Conservation (phyloP, 2,797 vertebrate genomes). For the Myotis findleyi region DNA sequence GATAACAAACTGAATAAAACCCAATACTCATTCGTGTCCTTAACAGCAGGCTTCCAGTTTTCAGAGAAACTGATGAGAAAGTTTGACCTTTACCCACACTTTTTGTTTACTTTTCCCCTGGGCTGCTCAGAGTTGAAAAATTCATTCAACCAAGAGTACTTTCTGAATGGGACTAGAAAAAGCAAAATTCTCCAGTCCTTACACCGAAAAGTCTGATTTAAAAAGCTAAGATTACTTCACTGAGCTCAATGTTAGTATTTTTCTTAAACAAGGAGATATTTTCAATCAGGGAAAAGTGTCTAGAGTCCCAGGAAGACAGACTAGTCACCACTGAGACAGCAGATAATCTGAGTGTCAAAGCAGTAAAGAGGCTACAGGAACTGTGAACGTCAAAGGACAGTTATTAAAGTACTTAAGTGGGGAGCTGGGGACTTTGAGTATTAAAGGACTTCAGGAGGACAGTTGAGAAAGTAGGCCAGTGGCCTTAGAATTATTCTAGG, state of each 20-base stretch:
- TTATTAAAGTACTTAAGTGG: neutral
- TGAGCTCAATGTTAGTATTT: constrained; percentile 61
- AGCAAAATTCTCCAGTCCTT: neutral
- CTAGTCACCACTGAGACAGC: neutral
- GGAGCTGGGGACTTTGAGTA: neutral
- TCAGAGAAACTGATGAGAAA: constrained; percentile 20
- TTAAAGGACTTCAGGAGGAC: neutral
- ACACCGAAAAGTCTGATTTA: neutral
- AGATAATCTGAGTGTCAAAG: neutral
- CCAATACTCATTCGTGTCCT: neutral
- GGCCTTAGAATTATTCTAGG: constrained; percentile 54
- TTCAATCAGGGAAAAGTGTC: neutral
- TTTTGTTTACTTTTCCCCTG: neutral
- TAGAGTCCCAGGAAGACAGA: neutral
- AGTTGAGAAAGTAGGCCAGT: constrained; percentile 34
- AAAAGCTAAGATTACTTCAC: constrained; percentile 23
- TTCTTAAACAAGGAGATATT: constrained; percentile 45
- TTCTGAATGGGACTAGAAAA: constrained; percentile 12
- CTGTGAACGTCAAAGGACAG: neutral
- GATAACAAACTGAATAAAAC: neutral
- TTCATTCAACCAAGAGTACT: neutral
- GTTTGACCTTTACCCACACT: constrained; percentile 4
- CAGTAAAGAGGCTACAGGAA: neutral
- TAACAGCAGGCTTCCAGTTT: constrained; percentile 50
- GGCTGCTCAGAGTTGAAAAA: constrained; percentile 27